Evolutionary conservation across 2,797 vertebrate species (phyloP).

Genomic region (Sciurus vulgaris): DNA sequence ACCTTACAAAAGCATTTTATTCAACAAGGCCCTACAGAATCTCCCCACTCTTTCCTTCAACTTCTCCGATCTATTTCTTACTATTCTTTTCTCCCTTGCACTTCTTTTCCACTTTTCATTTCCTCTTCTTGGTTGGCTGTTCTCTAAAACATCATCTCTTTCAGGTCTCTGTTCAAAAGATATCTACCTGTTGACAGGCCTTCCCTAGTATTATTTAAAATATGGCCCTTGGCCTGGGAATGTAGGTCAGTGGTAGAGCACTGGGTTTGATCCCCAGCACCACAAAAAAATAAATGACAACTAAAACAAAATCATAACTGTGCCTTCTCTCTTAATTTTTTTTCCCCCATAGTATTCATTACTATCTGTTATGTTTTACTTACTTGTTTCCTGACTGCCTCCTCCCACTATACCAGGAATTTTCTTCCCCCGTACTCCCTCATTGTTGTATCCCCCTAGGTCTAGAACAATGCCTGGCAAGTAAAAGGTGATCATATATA

Average conservation of each 20-base stretch:
- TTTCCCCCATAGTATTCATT: not conserved
- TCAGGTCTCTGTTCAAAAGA: not conserved
- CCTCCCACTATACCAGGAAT: not conserved
- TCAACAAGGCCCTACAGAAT: no score
- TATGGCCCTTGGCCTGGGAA: no score
- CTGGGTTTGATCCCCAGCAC: not conserved
- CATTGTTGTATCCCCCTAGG: not conserved
- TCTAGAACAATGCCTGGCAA: not conserved
- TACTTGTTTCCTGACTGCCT: not conserved
- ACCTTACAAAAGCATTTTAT: no score
- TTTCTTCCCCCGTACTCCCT: not conserved
- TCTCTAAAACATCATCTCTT: not conserved
- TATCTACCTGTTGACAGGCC: not conserved
- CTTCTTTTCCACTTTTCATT: no score
- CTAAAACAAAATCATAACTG: not conserved
- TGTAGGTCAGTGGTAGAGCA: no score
- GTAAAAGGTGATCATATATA: no score
- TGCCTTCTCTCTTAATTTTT: not conserved
- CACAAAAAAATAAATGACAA: not conserved
- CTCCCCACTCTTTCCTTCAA: no score
- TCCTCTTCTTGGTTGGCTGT: not conserved
- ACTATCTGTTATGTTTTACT: not conserved
- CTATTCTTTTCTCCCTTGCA: no score
- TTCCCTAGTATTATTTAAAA: conserved; percentile 1
- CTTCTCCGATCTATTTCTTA: no score